Conservation (phyloP, 2,797 vertebrate genomes). For the Falco biarmicus region DNA sequence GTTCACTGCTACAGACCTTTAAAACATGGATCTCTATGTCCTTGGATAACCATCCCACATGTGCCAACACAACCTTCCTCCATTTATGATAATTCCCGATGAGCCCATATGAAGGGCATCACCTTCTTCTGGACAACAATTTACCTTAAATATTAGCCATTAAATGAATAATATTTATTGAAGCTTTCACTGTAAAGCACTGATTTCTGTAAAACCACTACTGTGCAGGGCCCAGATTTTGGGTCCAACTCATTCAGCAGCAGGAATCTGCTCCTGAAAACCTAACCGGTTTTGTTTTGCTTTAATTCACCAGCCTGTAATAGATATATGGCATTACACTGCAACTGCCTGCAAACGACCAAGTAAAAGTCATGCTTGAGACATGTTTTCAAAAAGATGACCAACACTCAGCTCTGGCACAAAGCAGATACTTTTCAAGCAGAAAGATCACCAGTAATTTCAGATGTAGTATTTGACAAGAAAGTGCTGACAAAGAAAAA, state of each 20-base stretch:
- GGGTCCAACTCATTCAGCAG: background rate
- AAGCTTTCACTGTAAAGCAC: background rate
- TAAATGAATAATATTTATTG: background rate
- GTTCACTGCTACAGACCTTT: background rate
- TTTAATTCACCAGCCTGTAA: background rate
- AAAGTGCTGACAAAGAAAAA: conserved; percentile 41
- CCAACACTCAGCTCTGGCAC: background rate
- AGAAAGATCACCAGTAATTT: conserved; percentile 13
- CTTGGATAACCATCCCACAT: background rate
- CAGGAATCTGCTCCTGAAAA: background rate
- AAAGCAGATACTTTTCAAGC: background rate
- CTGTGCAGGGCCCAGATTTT: background rate
- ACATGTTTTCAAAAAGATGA: background rate
- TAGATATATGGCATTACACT: background rate
- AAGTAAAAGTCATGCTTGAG: background rate
- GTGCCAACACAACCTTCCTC: background rate
- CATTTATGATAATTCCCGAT: background rate
- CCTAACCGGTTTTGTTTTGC: background rate
- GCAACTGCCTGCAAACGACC: background rate
- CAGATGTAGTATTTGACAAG: background rate
- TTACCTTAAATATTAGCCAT: background rate
- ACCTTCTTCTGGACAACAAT: background rate
- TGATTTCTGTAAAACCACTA: background rate
- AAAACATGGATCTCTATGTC: background rate
- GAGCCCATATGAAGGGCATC: background rate